These are phyloP conservation scores for Synodontis membranacea DNA, from an alignment of 2,113 vertebrate species.

Conservation along the genomic window DNA sequence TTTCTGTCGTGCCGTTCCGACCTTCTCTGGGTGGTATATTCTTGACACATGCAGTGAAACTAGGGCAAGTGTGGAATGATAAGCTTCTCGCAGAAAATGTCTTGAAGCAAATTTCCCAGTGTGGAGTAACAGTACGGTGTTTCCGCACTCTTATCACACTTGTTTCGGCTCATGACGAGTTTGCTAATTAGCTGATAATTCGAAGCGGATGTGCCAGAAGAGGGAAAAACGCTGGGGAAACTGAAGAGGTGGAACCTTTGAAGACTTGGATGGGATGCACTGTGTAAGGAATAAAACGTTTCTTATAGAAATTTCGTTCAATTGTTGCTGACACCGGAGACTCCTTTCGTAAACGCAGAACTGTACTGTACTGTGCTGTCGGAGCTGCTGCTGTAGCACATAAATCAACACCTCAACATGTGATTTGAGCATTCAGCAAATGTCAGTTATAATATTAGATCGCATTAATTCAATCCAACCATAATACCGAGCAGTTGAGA, in stretches of 20 bases:
- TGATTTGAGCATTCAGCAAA: background rate
- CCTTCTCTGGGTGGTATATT: slow-evolving; percentile 17
- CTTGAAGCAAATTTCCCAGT: slow-evolving; percentile 5
- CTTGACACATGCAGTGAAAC: slow-evolving; percentile 10
- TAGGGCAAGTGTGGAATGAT: background rate
- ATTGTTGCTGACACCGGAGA: background rate
- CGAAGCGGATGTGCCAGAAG: slow-evolving; percentile 6
- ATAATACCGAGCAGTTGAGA: background rate
- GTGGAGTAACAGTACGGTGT: background rate
- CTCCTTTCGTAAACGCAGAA: background rate
- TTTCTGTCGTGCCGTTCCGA: background rate
- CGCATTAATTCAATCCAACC: background rate
- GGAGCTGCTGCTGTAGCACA: background rate
- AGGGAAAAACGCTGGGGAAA: slow-evolving; percentile 10
- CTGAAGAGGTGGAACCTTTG: background rate
- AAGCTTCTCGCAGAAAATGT: background rate
- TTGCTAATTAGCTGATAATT: slow-evolving; percentile 35
- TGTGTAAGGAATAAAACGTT: background rate
- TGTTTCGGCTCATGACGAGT: background rate
- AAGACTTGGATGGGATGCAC: background rate
- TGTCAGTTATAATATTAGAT: background rate
- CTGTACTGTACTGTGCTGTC: background rate
- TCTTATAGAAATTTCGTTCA: no score
- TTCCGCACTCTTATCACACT: slow-evolving; percentile 15
- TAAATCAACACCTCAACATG: background rate